Conservation (phyloP, 1,140 invertebrate genomes). For the Bathynomus jamesi region DNA sequence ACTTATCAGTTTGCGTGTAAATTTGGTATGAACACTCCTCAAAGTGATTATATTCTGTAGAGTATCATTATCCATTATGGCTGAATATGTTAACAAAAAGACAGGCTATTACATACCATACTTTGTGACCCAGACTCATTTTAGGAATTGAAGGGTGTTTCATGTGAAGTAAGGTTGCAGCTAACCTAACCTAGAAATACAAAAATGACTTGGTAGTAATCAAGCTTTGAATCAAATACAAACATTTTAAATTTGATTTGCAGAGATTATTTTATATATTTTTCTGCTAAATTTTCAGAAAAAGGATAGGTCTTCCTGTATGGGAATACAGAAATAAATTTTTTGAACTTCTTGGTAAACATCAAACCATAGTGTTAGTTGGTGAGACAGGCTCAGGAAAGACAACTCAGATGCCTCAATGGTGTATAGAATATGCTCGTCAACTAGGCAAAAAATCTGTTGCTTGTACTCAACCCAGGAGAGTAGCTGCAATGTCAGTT, state of each 20-base stretch:
- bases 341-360: constrained; percentile 77
- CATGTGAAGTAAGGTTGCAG: too few species aligned
- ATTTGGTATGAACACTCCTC: too few species aligned
- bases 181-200: too few species aligned
- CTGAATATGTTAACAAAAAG: too few species aligned
- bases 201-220: too few species aligned
- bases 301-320: constrained; percentile 85
- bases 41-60: too few species aligned
- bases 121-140: too few species aligned
- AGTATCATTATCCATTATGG: too few species aligned
- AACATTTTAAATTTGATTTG: neutral
- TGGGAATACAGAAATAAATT: constrained; percentile 97
- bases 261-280: neutral
- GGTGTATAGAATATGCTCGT: constrained; percentile 68
- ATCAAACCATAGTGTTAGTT: constrained; percentile 88
- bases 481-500: constrained; percentile 98
- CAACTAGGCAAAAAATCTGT: constrained; percentile 69
- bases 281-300: constrained; percentile 50
- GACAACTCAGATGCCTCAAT: constrained; percentile 69
- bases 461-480: constrained; percentile 92
- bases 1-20: too few species aligned
- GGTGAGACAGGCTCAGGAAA: constrained; percentile 96
- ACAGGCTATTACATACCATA: too few species aligned
- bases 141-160: too few species aligned
- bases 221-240: neutral